A percentile compares a stretch with the other conserved stretches of the same genome.
These are phyloP conservation scores for Acanthisitta chloris DNA, from an alignment of 2,113 vertebrate species.

Conservation along the genomic window DNA sequence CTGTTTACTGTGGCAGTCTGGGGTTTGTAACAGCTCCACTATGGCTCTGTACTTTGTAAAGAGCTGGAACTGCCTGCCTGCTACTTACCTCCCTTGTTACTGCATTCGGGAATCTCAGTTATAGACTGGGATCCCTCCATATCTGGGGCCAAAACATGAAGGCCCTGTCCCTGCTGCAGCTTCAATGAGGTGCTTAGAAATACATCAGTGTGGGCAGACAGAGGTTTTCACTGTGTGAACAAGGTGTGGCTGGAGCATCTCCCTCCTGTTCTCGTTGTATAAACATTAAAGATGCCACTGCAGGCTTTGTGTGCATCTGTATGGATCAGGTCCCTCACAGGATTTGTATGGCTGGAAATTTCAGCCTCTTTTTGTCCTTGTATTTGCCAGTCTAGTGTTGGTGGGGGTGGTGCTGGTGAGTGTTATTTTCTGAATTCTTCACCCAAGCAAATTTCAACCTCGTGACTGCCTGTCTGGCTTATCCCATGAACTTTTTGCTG, in stretches of 20 bases:
- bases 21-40: not conserved
- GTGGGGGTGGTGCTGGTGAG: not conserved
- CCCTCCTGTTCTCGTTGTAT: not conserved
- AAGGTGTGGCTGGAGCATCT: not conserved
- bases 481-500: not conserved
- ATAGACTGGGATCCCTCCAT: not conserved
- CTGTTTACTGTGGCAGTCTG: not conserved
- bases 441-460: not conserved
- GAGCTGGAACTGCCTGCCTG: not conserved
- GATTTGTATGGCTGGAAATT: not conserved
- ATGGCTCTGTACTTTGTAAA: not conserved
- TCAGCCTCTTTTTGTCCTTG: not conserved
- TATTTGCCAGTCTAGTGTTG: not conserved
- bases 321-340: not conserved
- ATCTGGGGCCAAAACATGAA: not conserved
- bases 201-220: not conserved
- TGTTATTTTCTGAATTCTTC: not conserved
- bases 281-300: not conserved
- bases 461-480: not conserved
- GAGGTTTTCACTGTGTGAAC: fast-evolving
- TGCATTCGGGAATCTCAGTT: not conserved
- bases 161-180: not conserved
- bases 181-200: not conserved
- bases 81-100: not conserved
- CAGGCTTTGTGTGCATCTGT: not conserved